phyloP scores from a whole-genome alignment of 2,797 vertebrate genomes.

The Acestrorhynchus altus region DNA sequence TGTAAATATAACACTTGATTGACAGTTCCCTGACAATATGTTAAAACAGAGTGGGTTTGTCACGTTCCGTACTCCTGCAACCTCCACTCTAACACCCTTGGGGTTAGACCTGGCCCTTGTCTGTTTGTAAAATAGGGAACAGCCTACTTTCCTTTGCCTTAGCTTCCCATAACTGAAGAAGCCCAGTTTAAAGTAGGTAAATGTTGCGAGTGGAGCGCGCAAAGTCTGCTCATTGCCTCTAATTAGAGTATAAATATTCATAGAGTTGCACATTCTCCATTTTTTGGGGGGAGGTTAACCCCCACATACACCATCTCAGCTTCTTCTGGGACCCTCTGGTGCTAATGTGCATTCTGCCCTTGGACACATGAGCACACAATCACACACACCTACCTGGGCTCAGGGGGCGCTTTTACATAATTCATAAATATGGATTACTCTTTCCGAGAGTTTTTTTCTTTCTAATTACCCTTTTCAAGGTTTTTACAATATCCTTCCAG shows the following conservation, averaged over 20 bases:
- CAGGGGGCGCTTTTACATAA: conserved; percentile 50
- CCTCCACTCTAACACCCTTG: background rate
- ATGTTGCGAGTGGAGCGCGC: conserved; percentile 11
- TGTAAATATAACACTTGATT: conserved; percentile 28
- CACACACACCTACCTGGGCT: conserved; percentile 28
- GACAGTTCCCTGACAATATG: conserved; percentile 15
- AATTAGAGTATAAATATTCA: conserved; percentile 57
- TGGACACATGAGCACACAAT: conserved; percentile 31
- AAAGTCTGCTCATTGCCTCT: conserved; percentile 22
- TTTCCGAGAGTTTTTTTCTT: conserved; percentile 34
- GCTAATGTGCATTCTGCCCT: conserved; percentile 42
- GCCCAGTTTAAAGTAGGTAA: conserved; percentile 19
- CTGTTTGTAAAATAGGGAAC: background rate
- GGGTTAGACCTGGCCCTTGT: conserved; percentile 7
- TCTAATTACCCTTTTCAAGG: conserved; percentile 33
- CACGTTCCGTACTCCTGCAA: background rate
- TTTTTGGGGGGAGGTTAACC: conserved; percentile 46
- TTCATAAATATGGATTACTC: conserved; percentile 54
- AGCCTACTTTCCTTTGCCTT: background rate
- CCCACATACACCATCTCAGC: conserved; percentile 19
- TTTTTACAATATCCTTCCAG: conserved; percentile 23
- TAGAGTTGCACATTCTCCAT: conserved; percentile 32
- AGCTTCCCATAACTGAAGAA: background rate
- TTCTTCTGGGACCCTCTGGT: conserved; percentile 29
- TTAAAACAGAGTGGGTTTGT: background rate